Conservation (phyloP, 2,888 invertebrate species). For the Junonia oenone region DNA sequence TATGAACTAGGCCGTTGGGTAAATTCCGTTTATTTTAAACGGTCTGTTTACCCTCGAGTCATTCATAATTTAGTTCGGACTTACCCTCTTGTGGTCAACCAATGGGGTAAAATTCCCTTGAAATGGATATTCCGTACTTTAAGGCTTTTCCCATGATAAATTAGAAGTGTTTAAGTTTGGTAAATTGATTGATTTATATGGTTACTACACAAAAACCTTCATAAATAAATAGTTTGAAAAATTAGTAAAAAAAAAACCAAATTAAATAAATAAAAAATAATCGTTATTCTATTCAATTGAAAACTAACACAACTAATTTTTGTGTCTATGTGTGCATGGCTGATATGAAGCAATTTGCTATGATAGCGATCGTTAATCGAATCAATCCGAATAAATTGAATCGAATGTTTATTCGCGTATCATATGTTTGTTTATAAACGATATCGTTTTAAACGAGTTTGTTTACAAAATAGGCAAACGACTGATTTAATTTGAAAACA, state of each 20-base stretch:
- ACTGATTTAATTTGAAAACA: no score
- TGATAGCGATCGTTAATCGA: background rate
- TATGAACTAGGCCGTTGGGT: slow-evolving; percentile 12
- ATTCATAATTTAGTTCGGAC: slow-evolving; percentile 13
- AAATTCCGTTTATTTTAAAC: slow-evolving; percentile 11
- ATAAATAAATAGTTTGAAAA: background rate
- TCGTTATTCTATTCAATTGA: background rate
- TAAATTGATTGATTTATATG: no score
- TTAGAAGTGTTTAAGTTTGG: no score
- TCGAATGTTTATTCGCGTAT: background rate
- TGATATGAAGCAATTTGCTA: background rate
- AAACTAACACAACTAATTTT: background rate
- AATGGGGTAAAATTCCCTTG: slow-evolving; percentile 1
- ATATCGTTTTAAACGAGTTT: no score
- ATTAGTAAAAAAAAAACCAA: background rate
- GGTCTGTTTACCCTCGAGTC: background rate
- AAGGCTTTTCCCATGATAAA: no score
- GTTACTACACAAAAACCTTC: no score
- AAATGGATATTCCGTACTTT: background rate
- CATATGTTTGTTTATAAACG: background rate
- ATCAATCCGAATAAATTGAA: background rate
- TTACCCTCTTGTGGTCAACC: slow-evolving; percentile 14
- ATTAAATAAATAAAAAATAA: background rate
- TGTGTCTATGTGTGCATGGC: background rate
- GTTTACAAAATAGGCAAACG: no score